Evolutionary conservation across 2,113 vertebrate genomes (phyloP).

Genomic region (Otolemur garnettii): DNA sequence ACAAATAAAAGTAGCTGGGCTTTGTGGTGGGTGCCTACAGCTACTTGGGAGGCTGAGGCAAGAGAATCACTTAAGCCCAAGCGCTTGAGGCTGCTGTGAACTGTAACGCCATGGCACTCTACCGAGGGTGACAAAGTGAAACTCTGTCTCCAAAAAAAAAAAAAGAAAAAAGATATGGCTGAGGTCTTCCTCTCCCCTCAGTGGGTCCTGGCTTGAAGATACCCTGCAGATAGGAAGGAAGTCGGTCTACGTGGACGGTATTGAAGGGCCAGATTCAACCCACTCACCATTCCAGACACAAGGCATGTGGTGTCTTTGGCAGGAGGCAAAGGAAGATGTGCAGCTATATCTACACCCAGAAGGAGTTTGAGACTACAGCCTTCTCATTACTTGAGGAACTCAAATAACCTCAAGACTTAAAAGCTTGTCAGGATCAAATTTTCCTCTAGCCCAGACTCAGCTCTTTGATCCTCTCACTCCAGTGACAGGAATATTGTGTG

Average conservation of each 20-base stretch:
- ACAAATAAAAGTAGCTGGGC: too few relatives aligned
- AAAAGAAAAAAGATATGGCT: background rate
- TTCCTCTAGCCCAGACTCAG: background rate
- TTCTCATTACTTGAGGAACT: background rate
- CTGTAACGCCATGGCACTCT: too few relatives aligned
- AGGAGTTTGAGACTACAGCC: background rate
- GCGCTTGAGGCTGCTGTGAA: too few relatives aligned
- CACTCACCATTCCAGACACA: rapidly evolving
- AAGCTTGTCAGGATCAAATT: background rate
- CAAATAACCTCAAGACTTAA: background rate
- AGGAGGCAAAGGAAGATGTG: background rate
- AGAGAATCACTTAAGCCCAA: too few relatives aligned
- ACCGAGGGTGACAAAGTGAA: too few relatives aligned
- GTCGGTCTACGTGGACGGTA: background rate
- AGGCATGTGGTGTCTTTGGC: background rate
- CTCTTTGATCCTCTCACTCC: background rate
- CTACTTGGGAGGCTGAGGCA: too few relatives aligned
- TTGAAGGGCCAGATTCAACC: background rate
- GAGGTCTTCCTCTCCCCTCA: background rate
- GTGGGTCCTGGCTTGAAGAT: background rate
- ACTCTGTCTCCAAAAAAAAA: too few relatives aligned
- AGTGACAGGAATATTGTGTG: background rate
- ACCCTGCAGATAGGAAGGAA: background rate
- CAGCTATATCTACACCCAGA: too few relatives aligned
- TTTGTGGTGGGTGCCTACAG: too few relatives aligned